Base-by-base conservation (phyloP, 2,797 vertebrate species). In the Scolopax rusticola region DNA sequence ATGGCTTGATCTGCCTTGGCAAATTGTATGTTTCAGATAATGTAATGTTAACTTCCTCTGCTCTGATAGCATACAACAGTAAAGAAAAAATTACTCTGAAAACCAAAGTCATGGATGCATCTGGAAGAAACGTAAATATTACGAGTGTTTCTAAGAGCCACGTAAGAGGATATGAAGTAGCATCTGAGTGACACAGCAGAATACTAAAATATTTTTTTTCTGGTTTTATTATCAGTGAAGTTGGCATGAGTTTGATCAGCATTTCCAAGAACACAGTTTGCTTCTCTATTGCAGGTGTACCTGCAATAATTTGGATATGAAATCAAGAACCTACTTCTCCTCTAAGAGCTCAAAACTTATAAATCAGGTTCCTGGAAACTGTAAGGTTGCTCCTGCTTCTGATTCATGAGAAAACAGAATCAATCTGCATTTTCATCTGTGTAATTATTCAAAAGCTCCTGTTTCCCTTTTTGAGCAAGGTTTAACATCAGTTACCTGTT, bases 131-230 rank as follows among this genome's bases (percentile, higher is more conserved):
- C 7, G n/a, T 40, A 61, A 81, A 48, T 41, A 50, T 43, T 54
- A 9, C 9, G 33, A 20, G 13, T 28, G 27, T n/a, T 57, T 36
- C 4, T 7, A 17, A 36, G 18, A 70, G 15, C 27, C 43, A n/a
- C 19, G n/a, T 0, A 28, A 13, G 24, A 11, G 6, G 7, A 7
- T 9, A 47, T 7, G 28, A 81, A 61, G 20, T 2, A 63, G 47
- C 8, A 73, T 75, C 54, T 54, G 33, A 81, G 28, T 11, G 9
- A 74, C 13, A 53, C 3, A 53, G 16, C 20, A 71, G 43, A 84
- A 68, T 19, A 14, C 47, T 63, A 43, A 54, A n/a, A 17, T 15
- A 36, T 33, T 9, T 12, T 32, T 32, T 68, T 59, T 43, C n/a
- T 33, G 21, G 4, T 32, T 41, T 32, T n/a, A 12, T 8, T 17